A percentile compares a stretch with the other conserved stretches of the same genome.
These are phyloP conservation scores for Dissostichus mawsoni DNA, from an alignment of 2,113 vertebrate species.

Conservation along the genomic window DNA sequence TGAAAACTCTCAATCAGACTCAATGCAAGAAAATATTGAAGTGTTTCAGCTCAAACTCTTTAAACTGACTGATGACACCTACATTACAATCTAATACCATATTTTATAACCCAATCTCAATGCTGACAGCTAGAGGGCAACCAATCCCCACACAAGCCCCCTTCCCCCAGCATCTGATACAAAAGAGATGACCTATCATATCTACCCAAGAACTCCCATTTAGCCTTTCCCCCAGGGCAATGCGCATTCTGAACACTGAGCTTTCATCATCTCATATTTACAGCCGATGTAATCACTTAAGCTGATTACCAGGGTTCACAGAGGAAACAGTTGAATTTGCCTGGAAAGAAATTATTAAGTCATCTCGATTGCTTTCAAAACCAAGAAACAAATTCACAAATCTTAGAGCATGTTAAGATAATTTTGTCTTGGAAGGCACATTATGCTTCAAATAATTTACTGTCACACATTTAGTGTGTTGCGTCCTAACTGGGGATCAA, in stretches of 20 bases:
- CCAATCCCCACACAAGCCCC: conserved; percentile 76
- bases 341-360: conserved; percentile 71
- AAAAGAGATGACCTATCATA: conserved; percentile 62
- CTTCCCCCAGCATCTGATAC: conserved; percentile 50
- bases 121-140: conserved; percentile 87
- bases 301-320: conserved; percentile 78
- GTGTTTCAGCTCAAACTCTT: conserved; percentile 21
- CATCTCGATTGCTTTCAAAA: conserved; percentile 73
- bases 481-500: conserved; percentile 42
- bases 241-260: conserved; percentile 43
- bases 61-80: conserved; percentile 18
- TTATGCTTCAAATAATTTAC: conserved; percentile 43
- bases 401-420: conserved; percentile 64
- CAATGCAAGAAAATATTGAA: background rate
- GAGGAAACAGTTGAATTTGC: conserved; percentile 80
- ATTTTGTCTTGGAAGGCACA: conserved; percentile 67
- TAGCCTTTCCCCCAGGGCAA: conserved; percentile 56
- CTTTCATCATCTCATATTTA: conserved; percentile 81
- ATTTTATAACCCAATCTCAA: conserved; percentile 67
- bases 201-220: conserved; percentile 60
- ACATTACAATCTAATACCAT: conserved; percentile 27
- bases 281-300: conserved; percentile 76
- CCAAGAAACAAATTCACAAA: conserved; percentile 78
- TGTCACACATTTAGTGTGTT: conserved; percentile 51
- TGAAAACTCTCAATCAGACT: background rate